Evolutionary conservation across 2,113 vertebrate genomes (phyloP).

Genomic region (Prolemur simus): DNA sequence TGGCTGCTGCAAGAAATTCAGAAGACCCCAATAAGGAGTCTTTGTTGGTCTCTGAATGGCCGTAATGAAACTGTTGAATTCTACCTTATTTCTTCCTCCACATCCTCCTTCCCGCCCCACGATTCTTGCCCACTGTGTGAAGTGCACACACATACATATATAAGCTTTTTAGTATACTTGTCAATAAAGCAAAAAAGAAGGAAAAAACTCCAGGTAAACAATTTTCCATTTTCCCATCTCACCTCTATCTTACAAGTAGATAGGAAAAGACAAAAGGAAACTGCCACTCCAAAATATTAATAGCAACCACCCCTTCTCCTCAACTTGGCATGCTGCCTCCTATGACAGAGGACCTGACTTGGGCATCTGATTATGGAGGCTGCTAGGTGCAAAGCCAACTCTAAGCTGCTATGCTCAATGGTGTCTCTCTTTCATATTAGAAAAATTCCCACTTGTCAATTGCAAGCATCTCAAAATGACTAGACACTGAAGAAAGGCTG

Average conservation of each 20-base stretch:
- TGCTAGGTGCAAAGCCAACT: background rate
- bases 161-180: background rate
- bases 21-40: background rate
- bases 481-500: background rate
- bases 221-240: background rate
- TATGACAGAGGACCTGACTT: background rate
- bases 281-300: background rate
- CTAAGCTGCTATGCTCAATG: background rate
- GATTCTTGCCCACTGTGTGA: background rate
- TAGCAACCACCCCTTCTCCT: background rate
- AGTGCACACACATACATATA: background rate
- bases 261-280: conserved; percentile 28
- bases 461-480: conserved; percentile 36
- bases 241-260: background rate
- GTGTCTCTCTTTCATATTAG: conserved; percentile 15
- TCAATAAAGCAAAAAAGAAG: conserved; percentile 21
- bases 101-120: background rate
- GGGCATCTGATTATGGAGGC: background rate
- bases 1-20: conserved; percentile 47
- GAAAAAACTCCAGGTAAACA: background rate
- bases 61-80: conserved; percentile 53
- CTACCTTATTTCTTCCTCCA: background rate
- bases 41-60: conserved; percentile 9
- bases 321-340: background rate
- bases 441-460: background rate